Base-by-base conservation (phyloP, 1,140 invertebrate species). In the Apis dorsata region DNA sequence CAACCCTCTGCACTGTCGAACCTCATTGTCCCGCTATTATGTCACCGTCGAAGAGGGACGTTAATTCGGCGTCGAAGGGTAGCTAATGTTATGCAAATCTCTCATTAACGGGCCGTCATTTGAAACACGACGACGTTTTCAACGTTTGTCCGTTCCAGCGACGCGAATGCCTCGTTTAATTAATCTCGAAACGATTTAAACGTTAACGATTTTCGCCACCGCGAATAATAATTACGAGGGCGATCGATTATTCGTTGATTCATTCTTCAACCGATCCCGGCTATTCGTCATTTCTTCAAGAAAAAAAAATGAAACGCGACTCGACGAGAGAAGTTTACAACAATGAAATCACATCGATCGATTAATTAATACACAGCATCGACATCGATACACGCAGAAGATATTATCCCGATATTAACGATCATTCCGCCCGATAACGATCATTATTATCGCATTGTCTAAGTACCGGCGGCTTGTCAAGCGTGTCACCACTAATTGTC, bases 1-100 rank as follows among this genome's bases (percentile, higher is more conserved):
- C 34, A 44, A 44, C 34, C 66, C 75, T 51, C 57, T 51, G 63
- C 28, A 5, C 70, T 34, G 34, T 44, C 55, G 62, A 76, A 79
- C 63, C 75, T 82, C 84, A 89, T 88, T 88, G 84, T 85, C 84
- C 76, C 81, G 57, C 83, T 76, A 87, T 85, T 90, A 85, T 85
- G 60, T 76, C 77, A 53, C 66, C 82, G 75, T 86, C 81, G 79
- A 49, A 83, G 44, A 53, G 69, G 85, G 60, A 57, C 84, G 81
- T 89, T 89, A 86, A 86, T 89, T 77, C 75, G 57, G 9, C 59
- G 75, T 17, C 53, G 59, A 88, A 71, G 87, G 87, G 85, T 65
- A 15, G 74, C 78, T 66, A 91, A 90, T 86, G 86, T 91, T 90
- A 92, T 92, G 91, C 89, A 91, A 91, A 92, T 92, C 84, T 77